Evolutionary conservation across 2,113 vertebrate genomes (phyloP).

Genomic region (Myotis davidii): DNA sequence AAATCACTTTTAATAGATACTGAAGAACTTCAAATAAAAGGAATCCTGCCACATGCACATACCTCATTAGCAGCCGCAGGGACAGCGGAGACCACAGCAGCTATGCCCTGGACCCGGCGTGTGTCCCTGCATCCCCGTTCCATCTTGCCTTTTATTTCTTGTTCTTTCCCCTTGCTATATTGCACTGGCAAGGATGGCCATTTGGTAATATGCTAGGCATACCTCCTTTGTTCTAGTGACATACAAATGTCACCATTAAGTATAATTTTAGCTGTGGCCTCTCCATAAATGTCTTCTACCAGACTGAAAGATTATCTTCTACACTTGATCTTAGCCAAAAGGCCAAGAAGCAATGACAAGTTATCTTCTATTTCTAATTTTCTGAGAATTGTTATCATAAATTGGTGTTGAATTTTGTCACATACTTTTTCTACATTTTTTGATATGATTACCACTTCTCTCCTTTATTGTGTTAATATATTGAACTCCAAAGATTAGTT

Average conservation of each 20-base stretch:
- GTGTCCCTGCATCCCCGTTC: constrained; percentile 31
- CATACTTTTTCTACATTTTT: background rate
- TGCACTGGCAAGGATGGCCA: background rate
- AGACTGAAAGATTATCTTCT: background rate
- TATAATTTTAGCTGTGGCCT: background rate
- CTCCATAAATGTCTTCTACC: background rate
- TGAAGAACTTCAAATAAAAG: constrained; percentile 90
- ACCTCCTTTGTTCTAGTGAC: background rate
- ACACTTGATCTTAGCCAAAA: too few relatives aligned
- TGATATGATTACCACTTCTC: background rate
- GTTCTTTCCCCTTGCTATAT: background rate
- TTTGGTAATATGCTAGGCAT: background rate
- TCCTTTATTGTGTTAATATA: background rate
- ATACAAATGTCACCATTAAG: background rate
- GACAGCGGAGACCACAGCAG: constrained; percentile 77
- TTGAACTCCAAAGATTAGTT: background rate
- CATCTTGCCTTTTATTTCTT: background rate
- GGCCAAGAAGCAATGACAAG: too few relatives aligned
- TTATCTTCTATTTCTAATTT: constrained; percentile 12
- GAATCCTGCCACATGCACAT: constrained; percentile 84
- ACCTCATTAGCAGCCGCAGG: constrained; percentile 79
- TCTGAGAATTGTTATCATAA: background rate
- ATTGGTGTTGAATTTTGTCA: background rate
- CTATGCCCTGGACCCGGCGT: background rate
- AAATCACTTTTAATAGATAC: constrained; percentile 80